These are phyloP conservation scores for Apostichopus parvimensis DNA, from an alignment of 35 echinoderm and acorn worm genomes.

Conservation along the genomic window DNA sequence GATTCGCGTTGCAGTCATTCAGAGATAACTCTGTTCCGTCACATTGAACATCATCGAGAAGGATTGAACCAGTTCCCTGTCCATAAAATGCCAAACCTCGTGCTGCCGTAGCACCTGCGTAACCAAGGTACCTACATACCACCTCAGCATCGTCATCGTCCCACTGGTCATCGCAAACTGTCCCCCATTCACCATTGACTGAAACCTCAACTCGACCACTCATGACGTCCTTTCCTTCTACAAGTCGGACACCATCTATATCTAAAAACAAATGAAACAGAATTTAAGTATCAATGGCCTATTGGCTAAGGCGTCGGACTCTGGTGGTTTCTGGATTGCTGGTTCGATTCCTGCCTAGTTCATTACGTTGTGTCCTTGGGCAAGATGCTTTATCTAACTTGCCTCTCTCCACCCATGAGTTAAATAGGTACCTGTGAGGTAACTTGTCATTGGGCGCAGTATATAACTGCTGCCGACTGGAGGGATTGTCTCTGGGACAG, in stretches of 20 bases:
- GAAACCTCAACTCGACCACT: conserved; percentile 58
- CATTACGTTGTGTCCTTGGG: no score
- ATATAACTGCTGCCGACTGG: no score
- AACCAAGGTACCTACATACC: conserved; percentile 60
- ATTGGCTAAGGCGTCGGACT: no score
- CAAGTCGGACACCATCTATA: conserved; percentile 23
- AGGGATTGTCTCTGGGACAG: no score
- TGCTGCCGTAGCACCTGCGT: conserved; percentile 18
- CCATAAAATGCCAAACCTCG: conserved; percentile 48
- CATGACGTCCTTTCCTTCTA: neutral
- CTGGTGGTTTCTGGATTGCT: no score
- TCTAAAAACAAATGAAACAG: no score
- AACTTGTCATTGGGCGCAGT: no score
- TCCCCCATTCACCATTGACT: conserved; percentile 52
- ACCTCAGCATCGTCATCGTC: conserved; percentile 49
- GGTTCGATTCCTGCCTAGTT: no score
- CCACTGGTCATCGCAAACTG: conserved; percentile 62
- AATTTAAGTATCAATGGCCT: no score
- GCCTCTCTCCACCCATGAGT: no score
- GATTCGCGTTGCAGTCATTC: conserved; percentile 1
- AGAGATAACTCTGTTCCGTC: conserved; percentile 19
- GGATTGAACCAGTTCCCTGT: conserved; percentile 21
- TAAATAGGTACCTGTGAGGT: no score
- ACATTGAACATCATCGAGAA: conserved; percentile 65
- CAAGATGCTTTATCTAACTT: no score